A percentile compares a stretch with the other conserved stretches of the same genome.
Evolutionary conservation across 2,797 vertebrate species (phyloP).

Genomic region (Perodicticus potto): DNA sequence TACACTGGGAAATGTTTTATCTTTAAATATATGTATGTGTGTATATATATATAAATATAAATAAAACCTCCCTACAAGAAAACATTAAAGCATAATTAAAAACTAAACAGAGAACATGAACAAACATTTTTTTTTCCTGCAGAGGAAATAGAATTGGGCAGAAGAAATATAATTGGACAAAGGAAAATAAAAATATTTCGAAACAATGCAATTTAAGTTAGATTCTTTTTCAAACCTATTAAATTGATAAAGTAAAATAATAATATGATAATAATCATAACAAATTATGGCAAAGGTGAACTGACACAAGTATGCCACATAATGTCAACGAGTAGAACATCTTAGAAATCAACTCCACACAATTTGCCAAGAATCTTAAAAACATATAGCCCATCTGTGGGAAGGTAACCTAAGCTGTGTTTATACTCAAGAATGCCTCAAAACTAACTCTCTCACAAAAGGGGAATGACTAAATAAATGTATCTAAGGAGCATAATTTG

Average conservation of each 20-base stretch:
- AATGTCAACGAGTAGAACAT: neutral
- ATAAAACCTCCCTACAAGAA: neutral
- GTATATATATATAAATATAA: neutral
- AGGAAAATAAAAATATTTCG: conserved; percentile 19
- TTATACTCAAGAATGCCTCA: neutral
- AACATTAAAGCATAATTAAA: conserved; percentile 29
- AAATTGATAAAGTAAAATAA: neutral
- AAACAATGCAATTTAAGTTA: conserved; percentile 20
- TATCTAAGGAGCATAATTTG: neutral
- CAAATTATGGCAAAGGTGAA: neutral
- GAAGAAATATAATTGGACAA: conserved; percentile 23
- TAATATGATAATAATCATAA: neutral
- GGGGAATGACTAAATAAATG: neutral
- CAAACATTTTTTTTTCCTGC: conserved; percentile 40
- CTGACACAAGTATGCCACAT: neutral
- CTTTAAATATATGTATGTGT: neutral
- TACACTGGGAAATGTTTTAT: neutral
- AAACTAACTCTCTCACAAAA: neutral
- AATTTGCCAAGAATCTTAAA: neutral
- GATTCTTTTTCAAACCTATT: neutral
- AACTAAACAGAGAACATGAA: neutral
- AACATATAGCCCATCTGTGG: neutral
- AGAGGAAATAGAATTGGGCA: neutral
- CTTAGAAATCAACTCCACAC: neutral
- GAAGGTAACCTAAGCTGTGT: neutral